Conservation (phyloP, 2,113 vertebrate genomes). For the Formicarius rufipectus region DNA sequence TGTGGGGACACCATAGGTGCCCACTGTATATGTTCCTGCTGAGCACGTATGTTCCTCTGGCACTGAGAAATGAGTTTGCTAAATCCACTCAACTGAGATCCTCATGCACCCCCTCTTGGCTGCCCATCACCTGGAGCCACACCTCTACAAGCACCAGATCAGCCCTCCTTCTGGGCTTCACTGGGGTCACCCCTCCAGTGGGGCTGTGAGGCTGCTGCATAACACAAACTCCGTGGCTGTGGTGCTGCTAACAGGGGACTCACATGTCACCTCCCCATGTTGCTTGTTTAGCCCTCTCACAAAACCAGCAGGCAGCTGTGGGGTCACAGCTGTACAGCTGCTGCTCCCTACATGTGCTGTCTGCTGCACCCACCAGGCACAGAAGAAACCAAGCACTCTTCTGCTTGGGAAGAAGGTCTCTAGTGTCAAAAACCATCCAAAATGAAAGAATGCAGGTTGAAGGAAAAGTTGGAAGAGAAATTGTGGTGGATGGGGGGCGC, state of each 20-base stretch:
- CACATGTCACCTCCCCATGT: fast-evolving
- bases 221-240: background rate
- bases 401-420: background rate
- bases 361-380: background rate
- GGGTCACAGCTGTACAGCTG: background rate
- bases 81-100: background rate
- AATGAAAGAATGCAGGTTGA: background rate
- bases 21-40: background rate
- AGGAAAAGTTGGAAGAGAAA: background rate
- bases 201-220: background rate
- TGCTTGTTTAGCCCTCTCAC: background rate
- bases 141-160: background rate
- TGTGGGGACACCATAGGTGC: background rate
- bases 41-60: background rate
- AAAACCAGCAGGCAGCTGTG: background rate
- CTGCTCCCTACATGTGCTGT: fast-evolving
- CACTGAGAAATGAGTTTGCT: background rate
- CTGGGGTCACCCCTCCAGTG: fast-evolving
- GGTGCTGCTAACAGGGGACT: background rate
- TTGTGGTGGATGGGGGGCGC: background rate
- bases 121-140: background rate
- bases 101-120: background rate
- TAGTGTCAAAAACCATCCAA: background rate
- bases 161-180: background rate
- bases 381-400: fast-evolving